Conservation (phyloP, 2,888 invertebrate genomes). For the Aspidiotus rigidus region DNA sequence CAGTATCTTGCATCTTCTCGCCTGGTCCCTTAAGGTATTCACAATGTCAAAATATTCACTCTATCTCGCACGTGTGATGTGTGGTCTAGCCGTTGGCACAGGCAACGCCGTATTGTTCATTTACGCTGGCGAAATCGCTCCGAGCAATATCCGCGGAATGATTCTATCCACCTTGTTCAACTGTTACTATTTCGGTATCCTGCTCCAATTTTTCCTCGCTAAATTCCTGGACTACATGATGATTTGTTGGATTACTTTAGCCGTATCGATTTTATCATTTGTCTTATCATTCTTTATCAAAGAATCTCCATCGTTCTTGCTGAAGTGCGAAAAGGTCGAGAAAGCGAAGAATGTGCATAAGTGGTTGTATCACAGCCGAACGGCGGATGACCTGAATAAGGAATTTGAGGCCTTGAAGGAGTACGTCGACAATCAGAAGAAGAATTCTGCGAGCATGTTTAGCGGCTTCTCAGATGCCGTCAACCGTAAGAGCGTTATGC, state of each 20-base stretch:
- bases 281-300: conserved; percentile 13
- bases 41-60: conserved; percentile 34
- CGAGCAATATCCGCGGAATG: conserved; percentile 37
- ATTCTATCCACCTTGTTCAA: conserved; percentile 37
- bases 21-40: conserved; percentile 44
- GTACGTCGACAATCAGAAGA: conserved; percentile 20
- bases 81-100: conserved; percentile 38
- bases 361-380: conserved; percentile 7
- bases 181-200: conserved; percentile 38
- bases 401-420: conserved; percentile 25
- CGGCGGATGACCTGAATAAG: conserved; percentile 22
- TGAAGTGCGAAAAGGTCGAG: background rate
- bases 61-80: conserved; percentile 36
- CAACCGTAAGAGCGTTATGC: conserved; percentile 16
- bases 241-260: conserved; percentile 44
- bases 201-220: conserved; percentile 37
- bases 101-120: conserved; percentile 38
- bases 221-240: conserved; percentile 42
- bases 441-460: background rate
- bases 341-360: conserved; percentile 14
- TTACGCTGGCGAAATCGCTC: conserved; percentile 39
- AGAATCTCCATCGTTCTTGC: conserved; percentile 26
- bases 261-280: conserved; percentile 48
- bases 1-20: conserved; percentile 50
- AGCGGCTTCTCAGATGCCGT: conserved; percentile 21